Evolutionary conservation across 2,113 vertebrate species (phyloP).

Genomic region (Halichoeres trimaculatus): DNA sequence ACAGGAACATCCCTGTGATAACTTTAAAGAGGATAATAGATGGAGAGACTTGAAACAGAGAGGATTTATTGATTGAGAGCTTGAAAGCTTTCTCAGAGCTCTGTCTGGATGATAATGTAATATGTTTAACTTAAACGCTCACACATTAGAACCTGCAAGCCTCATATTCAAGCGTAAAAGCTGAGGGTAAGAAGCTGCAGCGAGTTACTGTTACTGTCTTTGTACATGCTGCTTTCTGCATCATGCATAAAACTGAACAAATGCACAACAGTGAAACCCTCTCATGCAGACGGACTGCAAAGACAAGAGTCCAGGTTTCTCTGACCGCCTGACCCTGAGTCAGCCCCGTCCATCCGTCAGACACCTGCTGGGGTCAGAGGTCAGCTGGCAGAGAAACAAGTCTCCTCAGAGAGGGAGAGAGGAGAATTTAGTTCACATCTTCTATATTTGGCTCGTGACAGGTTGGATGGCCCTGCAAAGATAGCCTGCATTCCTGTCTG

Average conservation of each 20-base stretch:
- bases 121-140: too few relatives aligned
- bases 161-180: too few relatives aligned
- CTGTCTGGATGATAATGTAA: neutral
- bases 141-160: too few relatives aligned
- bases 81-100: neutral
- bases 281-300: too few relatives aligned
- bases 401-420: neutral
- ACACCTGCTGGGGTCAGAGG: neutral
- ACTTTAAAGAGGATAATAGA: neutral
- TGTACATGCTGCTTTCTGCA: too few relatives aligned
- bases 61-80: neutral
- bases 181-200: too few relatives aligned
- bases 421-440: neutral
- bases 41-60: neutral
- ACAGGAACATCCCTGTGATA: neutral
- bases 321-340: constrained; percentile 5
- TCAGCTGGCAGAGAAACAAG: neutral
- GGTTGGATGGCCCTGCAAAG: neutral
- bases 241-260: too few relatives aligned
- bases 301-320: neutral
- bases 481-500: neutral
- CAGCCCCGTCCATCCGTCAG: constrained; percentile 2
- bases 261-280: too few relatives aligned
- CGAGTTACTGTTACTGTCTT: too few relatives aligned
- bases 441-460: neutral